Conservation (phyloP, 2,888 invertebrate species). For the Lycocerus yunnanus region DNA sequence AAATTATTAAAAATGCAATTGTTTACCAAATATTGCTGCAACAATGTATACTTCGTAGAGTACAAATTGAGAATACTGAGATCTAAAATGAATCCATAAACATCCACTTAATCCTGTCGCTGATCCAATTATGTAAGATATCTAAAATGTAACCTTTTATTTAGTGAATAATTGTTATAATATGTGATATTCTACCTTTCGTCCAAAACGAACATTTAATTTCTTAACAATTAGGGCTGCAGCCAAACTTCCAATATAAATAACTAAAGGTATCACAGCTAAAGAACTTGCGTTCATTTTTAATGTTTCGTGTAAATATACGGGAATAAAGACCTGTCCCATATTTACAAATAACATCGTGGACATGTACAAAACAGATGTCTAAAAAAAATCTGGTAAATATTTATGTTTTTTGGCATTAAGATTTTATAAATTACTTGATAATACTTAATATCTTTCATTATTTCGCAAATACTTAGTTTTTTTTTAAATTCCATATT, state of each 20-base stretch:
- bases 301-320: constrained; percentile 81
- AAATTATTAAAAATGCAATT: not conserved
- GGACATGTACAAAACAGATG: constrained; percentile 84
- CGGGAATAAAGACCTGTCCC: constrained; percentile 82
- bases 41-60: constrained; percentile 71
- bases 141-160: constrained; percentile 46
- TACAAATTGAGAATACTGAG: constrained; percentile 56
- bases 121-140: constrained; percentile 71
- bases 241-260: constrained; percentile 79
- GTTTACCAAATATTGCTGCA: constrained; percentile 70
- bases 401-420: not conserved
- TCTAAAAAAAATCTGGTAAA: constrained; percentile 58
- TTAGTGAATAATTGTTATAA: not conserved
- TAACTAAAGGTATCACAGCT: constrained; percentile 81
- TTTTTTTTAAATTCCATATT: constrained; percentile 43
- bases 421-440: constrained; percentile 38
- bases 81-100: constrained; percentile 70
- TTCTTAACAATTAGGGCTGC: constrained; percentile 74
- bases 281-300: constrained; percentile 72
- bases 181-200: constrained; percentile 60
- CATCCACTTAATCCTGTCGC: constrained; percentile 67
- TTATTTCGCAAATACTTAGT: constrained; percentile 44
- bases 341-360: constrained; percentile 84
- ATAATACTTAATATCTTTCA: constrained; percentile 47
- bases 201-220: constrained; percentile 66